Evolutionary conservation across 2,797 vertebrate species (phyloP).

Genomic region (Neosilurus mollespiculum): DNA sequence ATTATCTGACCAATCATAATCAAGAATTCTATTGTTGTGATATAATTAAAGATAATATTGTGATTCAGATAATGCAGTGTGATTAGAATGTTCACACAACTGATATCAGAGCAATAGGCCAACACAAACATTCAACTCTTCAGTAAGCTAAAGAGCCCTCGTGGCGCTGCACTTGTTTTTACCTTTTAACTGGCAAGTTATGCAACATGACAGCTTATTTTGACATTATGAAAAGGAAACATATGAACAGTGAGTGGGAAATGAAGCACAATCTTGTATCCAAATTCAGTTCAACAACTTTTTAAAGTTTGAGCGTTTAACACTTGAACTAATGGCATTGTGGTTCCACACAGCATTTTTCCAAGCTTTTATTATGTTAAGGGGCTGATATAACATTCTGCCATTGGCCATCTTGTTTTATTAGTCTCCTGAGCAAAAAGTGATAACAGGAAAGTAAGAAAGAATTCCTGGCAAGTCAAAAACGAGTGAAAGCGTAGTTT

Average conservation of each 20-base stretch:
- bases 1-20: constrained; percentile 3
- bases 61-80: constrained; percentile 44
- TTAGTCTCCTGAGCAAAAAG: constrained; percentile 50
- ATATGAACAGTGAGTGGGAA: constrained; percentile 34
- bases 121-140: constrained; percentile 46
- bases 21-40: neutral
- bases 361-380: constrained; percentile 45
- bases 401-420: constrained; percentile 49
- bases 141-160: neutral
- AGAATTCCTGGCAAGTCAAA: constrained; percentile 35
- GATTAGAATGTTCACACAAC: constrained; percentile 72
- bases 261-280: constrained; percentile 28
- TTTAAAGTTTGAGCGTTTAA: constrained; percentile 46
- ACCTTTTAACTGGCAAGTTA: constrained; percentile 15
- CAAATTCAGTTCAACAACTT: constrained; percentile 36
- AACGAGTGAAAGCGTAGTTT: constrained; percentile 42
- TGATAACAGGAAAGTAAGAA: constrained; percentile 48
- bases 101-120: constrained; percentile 53
- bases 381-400: constrained; percentile 50
- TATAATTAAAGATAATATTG: constrained; percentile 60
- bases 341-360: constrained; percentile 13
- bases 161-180: neutral
- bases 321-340: constrained; percentile 54
- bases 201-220: constrained; percentile 34
- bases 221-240: constrained; percentile 36